Conservation (phyloP, 2,888 invertebrate species). For the Physocephala rufipes region DNA sequence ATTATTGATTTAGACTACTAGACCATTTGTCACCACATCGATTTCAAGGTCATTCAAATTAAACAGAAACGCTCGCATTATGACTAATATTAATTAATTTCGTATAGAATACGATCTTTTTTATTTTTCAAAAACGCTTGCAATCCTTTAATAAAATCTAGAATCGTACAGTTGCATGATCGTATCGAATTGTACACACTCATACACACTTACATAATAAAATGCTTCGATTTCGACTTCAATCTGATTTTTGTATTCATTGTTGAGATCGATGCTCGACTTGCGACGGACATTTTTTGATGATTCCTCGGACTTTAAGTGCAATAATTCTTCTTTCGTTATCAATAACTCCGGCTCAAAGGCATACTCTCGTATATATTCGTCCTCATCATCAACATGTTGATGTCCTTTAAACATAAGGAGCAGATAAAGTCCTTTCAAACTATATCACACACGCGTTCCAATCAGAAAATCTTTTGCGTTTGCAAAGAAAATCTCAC, state of each 20-base stretch:
- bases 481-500: no score
- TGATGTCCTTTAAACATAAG: constrained; percentile 58
- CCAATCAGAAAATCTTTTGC: no score
- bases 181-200: neutral
- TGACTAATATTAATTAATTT: constrained; percentile 11
- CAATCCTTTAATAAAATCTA: neutral
- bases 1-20: no score
- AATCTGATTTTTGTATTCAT: constrained; percentile 59
- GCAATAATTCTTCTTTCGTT: constrained; percentile 59
- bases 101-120: neutral
- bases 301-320: constrained; percentile 44
- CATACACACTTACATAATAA: constrained; percentile 60
- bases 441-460: no score
- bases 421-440: neutral
- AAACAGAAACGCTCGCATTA: no score
- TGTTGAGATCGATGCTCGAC: constrained; percentile 51
- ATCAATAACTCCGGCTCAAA: constrained; percentile 64
- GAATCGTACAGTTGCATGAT: neutral
- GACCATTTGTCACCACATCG: no score
- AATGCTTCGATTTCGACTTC: constrained; percentile 64
- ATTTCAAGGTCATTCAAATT: no score
- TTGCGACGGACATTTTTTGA: constrained; percentile 46
- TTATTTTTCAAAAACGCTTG: neutral
- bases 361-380: constrained; percentile 63
- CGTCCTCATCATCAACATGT: constrained; percentile 52